A percentile compares a stretch with the other conserved stretches of the same genome.
Conservation (phyloP, 2,113 vertebrate genomes). For the Sminthopsis crassicaudata region DNA sequence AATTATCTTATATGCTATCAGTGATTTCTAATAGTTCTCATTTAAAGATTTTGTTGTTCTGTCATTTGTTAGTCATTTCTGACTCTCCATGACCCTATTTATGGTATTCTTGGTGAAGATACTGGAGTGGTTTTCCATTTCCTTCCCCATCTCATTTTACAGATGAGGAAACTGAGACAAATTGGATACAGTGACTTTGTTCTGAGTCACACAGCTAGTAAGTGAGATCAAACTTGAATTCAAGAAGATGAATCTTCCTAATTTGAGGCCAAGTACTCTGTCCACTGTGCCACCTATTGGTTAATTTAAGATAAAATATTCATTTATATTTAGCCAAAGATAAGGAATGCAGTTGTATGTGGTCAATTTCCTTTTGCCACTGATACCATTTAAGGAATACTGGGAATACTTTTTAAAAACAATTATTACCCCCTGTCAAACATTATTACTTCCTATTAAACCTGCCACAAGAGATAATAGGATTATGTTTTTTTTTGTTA, state of each 20-base stretch:
- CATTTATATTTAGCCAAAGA: neutral
- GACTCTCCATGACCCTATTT: neutral
- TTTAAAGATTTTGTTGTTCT: neutral
- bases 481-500: neutral
- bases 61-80: neutral
- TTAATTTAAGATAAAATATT: neutral
- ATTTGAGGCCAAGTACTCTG: too few relatives aligned
- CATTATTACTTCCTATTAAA: neutral
- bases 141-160: neutral
- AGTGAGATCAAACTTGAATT: neutral
- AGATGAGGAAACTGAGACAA: neutral
- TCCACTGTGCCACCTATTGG: neutral
- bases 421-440: neutral
- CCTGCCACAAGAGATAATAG: neutral
- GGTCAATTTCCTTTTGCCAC: fast-evolving
- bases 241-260: too few relatives aligned
- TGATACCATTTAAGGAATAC: fast-evolving
- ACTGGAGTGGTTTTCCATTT: neutral
- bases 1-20: neutral
- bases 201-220: neutral
- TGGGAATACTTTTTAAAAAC: neutral
- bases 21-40: neutral
- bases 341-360: neutral
- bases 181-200: neutral
- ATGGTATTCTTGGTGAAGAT: neutral